Percentiles rank a stretch among this genome's conserved stretches.
Conservation (phyloP, 2,797 vertebrate species). For the Coluber constrictor region DNA sequence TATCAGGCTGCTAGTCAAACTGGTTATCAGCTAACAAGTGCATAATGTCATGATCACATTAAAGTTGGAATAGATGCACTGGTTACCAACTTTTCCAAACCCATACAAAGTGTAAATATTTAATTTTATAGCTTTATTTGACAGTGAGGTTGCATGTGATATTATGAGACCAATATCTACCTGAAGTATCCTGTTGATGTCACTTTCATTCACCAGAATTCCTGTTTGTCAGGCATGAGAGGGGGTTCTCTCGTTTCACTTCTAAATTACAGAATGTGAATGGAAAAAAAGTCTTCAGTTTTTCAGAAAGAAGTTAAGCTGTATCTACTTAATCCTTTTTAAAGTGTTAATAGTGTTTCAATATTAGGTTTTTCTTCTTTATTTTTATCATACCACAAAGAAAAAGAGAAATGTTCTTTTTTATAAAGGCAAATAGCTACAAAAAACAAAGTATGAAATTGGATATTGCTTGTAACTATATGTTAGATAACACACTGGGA, state of each 20-base stretch:
- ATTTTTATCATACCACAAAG: neutral
- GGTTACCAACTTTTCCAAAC: neutral
- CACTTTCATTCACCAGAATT: neutral
- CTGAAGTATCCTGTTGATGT: neutral
- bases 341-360: neutral
- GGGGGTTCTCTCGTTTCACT: neutral
- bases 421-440: conserved; percentile 32
- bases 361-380: neutral
- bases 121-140: neutral
- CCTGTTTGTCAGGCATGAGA: neutral
- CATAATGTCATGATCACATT: neutral
- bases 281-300: neutral
- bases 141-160: neutral
- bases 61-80: neutral
- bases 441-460: neutral
- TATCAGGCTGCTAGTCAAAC: neutral
- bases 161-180: neutral
- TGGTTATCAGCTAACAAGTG: neutral
- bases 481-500: conserved; percentile 13
- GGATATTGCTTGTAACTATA: conserved; percentile 43
- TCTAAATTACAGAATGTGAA: neutral
- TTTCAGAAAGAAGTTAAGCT: neutral
- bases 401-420: neutral
- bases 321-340: neutral
- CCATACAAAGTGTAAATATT: neutral